Conservation (phyloP, 2,113 vertebrate species). For the Coracopsis vasa region DNA sequence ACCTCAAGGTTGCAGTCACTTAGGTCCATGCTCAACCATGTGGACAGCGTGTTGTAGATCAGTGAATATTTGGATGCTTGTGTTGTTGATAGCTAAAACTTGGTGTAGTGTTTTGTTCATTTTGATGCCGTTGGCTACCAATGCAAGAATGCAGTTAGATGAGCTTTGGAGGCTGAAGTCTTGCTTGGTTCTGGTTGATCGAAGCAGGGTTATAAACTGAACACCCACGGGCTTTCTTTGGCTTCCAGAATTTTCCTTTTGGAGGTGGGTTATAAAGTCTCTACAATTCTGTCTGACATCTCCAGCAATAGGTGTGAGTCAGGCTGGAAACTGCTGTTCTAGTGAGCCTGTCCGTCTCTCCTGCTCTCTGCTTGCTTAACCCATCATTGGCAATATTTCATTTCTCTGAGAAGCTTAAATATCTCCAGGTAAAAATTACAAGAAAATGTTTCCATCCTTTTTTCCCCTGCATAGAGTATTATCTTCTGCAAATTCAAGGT, state of each 20-base stretch:
- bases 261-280: neutral
- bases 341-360: neutral
- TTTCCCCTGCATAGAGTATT: neutral
- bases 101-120: neutral
- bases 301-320: neutral
- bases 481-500: neutral
- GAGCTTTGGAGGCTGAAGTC: neutral
- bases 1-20: neutral
- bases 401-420: neutral
- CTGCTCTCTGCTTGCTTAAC: slow-evolving; percentile 11
- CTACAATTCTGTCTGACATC: neutral
- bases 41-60: neutral
- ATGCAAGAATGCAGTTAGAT: neutral
- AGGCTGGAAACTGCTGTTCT: neutral
- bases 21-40: rapidly evolving
- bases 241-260: neutral
- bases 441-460: neutral
- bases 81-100: neutral
- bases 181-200: neutral
- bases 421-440: neutral
- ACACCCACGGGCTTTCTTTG: neutral
- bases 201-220: neutral
- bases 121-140: neutral
- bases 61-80: neutral
- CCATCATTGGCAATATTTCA: neutral